A percentile compares a stretch with the other conserved stretches of the same genome.
Evolutionary conservation across 2,888 invertebrate species (phyloP).

Genomic region (Nomada fabriciana): DNA sequence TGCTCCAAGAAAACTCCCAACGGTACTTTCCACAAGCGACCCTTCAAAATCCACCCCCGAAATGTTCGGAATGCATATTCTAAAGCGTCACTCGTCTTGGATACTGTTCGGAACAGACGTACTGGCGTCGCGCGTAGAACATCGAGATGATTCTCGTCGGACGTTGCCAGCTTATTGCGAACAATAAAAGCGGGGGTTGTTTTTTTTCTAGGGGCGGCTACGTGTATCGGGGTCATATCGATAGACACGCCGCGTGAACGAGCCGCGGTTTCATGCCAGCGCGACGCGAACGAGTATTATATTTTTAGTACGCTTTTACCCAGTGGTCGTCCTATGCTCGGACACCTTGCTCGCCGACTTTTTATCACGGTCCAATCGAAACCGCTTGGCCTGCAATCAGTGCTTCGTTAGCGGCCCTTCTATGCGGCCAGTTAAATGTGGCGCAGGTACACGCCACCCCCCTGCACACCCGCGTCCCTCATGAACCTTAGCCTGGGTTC

Average conservation of each 20-base stretch:
- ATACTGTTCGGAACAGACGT: slow-evolving; percentile 10
- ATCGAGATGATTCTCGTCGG: slow-evolving; percentile 23
- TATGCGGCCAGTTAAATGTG: slow-evolving; percentile 29
- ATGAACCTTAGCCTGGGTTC: not conserved
- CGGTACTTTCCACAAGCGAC: not conserved
- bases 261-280: slow-evolving; percentile 75
- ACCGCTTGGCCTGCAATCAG: slow-evolving; percentile 55
- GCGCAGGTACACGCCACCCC: slow-evolving; percentile 19
- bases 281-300: slow-evolving; percentile 66
- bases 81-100: too few species aligned
- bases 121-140: slow-evolving; percentile 19
- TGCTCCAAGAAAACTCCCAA: too few species aligned
- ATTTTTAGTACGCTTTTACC: slow-evolving; percentile 74
- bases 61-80: not conserved
- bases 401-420: slow-evolving; percentile 64
- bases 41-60: not conserved
- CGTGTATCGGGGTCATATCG: slow-evolving; percentile 78
- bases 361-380: slow-evolving; percentile 64
- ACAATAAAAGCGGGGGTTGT: slow-evolving; percentile 58
- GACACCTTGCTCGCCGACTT: slow-evolving; percentile 53
- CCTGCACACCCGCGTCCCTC: not conserved
- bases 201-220: slow-evolving; percentile 27
- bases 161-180: slow-evolving; percentile 46
- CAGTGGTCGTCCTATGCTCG: slow-evolving; percentile 41
- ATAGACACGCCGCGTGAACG: slow-evolving; percentile 69